Evolutionary conservation across 2,113 vertebrate genomes (phyloP), one percentile per base, ranked within the genome.

Genomic region (Tautogolabrus adspersus): DNA sequence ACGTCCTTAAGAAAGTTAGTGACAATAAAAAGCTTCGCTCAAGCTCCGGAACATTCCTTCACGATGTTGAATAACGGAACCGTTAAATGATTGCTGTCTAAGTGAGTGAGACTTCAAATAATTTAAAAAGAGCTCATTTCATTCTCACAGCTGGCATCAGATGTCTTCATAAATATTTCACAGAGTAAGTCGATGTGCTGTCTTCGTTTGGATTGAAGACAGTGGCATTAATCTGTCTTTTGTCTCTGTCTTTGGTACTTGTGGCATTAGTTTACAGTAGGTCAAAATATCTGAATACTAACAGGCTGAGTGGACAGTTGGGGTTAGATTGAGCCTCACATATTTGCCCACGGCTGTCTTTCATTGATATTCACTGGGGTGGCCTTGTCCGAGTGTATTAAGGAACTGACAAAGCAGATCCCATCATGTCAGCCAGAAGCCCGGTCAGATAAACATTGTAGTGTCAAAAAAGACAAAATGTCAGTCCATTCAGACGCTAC

Each of bases 381-480:
- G 79, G 93, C 92, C 88, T 82, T 93, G 88, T 92, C 93, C 44
- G 47, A 87, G 83, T 88, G 88, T 87, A 93, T 90, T 91, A 94
- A 91, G 91, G 86, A 94, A 87, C 92, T 95, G 94, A 96, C 96
- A 95, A 93, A 87, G 78, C 87, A 89, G 93, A 93, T 95, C 88
- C 91, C 91, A 63, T 95, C 94, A 93, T 91, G 93, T 93, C 94
- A 95, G 88, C 91, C 88, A 81, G 92, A 88, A 92, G 93, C 93
- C 87, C 90, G 91, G 89, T 94, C 95, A 90, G 93, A 95, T 90
- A 94, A 93, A 95, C 92, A 94, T 83, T 86, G 79, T 85, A 92
- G 82, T 94, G 93, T 95, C 94, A 94, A 91, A 94, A 51, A 75
- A 91, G 47, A 49, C 47, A 49, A 92, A 90, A 86, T 92, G 92